phyloP scores from a whole-genome alignment of 2,113 vertebrate genomes.

The Scalopus aquaticus region DNA sequence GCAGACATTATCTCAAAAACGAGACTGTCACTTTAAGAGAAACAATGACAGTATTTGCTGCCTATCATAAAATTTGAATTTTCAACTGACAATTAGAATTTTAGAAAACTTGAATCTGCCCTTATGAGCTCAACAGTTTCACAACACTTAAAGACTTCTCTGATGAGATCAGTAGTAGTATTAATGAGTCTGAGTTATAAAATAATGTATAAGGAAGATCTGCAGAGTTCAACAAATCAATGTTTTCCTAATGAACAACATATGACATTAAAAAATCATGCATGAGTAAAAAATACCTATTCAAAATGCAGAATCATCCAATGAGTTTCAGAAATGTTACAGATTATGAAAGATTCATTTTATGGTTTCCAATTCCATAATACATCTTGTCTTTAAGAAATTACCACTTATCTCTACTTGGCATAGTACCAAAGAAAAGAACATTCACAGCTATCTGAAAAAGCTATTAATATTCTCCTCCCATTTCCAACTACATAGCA shows the following conservation, averaged over 20 bases:
- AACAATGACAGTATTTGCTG: background rate
- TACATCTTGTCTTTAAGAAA: background rate
- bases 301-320: background rate
- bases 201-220: background rate
- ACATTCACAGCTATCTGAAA: background rate
- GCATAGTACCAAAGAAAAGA: background rate
- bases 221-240: background rate
- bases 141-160: background rate
- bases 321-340: background rate
- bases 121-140: background rate
- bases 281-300: background rate
- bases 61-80: constrained; percentile 8
- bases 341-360: background rate
- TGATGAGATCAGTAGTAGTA: background rate
- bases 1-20: background rate
- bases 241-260: background rate
- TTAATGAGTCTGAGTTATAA: background rate
- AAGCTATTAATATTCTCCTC: background rate
- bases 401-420: background rate
- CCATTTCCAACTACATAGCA: background rate
- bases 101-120: constrained; percentile 10
- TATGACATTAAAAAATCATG: background rate
- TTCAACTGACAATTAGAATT: background rate
- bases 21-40: constrained; percentile 7
- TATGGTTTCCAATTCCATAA: background rate